Evolutionary conservation across 64 coral and sea anemone genomes (phyloP).

Genomic region (Montipora efflorescens): DNA sequence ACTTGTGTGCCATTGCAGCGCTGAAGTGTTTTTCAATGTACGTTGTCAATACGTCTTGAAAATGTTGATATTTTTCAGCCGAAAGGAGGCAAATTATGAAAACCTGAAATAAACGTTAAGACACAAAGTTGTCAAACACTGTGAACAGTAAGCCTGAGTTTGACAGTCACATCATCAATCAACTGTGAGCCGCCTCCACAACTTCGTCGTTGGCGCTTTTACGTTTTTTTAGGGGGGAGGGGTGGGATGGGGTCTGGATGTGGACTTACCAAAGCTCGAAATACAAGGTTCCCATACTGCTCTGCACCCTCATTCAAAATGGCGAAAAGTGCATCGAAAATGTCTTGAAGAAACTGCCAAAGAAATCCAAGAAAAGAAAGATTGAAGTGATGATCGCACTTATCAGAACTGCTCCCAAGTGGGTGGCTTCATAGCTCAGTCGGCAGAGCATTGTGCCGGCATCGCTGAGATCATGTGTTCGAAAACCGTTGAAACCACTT

Average conservation of each 20-base stretch:
- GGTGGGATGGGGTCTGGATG: not conserved
- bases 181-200: too few relatives aligned
- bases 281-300: constrained; percentile 90
- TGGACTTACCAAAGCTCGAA: constrained; percentile 91
- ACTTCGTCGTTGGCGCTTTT: too few relatives aligned
- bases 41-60: constrained; percentile 92
- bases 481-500: too few relatives aligned
- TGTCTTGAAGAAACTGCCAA: constrained; percentile 99
- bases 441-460: too few relatives aligned
- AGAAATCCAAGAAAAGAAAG: not conserved
- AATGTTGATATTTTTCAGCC: constrained; percentile 97
- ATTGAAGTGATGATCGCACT: not conserved
- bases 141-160: not conserved
- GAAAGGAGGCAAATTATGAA: constrained; percentile 93
- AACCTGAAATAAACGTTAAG: constrained; percentile 59
- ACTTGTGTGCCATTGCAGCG: constrained; percentile 94
- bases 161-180: too few relatives aligned
- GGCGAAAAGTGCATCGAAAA: constrained; percentile 96
- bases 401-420: not conserved
- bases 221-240: too few relatives aligned
- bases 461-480: too few relatives aligned
- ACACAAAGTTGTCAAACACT: not conserved
- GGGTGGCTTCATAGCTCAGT: too few relatives aligned
- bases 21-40: constrained; percentile 99
- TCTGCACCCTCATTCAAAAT: constrained; percentile 92